Percentiles rank a stretch among this genome's conserved stretches.
phyloP scores from a whole-genome alignment of 2,888 invertebrate species.

The Mystacides longicornis region DNA sequence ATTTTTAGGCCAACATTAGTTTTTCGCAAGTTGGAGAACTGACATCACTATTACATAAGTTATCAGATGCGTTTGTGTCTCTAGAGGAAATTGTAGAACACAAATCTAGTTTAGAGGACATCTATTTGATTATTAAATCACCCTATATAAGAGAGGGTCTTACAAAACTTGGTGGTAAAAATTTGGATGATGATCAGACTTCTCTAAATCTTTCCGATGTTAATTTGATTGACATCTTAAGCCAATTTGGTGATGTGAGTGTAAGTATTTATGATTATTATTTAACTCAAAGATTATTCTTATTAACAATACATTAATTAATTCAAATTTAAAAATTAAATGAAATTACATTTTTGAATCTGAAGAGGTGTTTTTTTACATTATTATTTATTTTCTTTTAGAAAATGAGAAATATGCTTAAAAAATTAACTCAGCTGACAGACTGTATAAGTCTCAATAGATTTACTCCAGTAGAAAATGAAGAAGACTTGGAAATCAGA shows the following conservation, averaged over 20 bases:
- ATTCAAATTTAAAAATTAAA: not conserved
- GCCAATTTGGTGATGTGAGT: slow-evolving; percentile 23
- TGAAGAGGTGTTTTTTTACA: not conserved
- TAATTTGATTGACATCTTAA: slow-evolving; percentile 29
- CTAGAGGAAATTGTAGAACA: slow-evolving; percentile 34
- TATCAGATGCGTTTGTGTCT: slow-evolving; percentile 36
- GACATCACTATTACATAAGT: slow-evolving; percentile 36
- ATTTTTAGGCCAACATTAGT: slow-evolving; percentile 46
- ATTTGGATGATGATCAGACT: slow-evolving; percentile 27
- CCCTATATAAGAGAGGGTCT: slow-evolving; percentile 33
- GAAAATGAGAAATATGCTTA: slow-evolving; percentile 35
- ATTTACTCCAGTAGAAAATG: slow-evolving; percentile 45
- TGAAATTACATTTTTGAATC: not conserved
- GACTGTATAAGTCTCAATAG: slow-evolving; percentile 57
- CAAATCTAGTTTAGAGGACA: slow-evolving; percentile 33
- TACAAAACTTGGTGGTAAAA: slow-evolving; percentile 28
- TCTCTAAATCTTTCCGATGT: slow-evolving; percentile 36
- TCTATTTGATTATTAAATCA: slow-evolving; percentile 31
- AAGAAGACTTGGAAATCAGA: slow-evolving; percentile 47
- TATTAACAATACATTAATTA: not conserved
- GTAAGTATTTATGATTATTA: slow-evolving; percentile 13
- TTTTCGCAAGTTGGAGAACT: slow-evolving; percentile 46
- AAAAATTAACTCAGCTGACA: slow-evolving; percentile 51
- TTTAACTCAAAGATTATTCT: not conserved
- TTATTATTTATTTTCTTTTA: not conserved